Base-by-base conservation (phyloP, 2,797 vertebrate genomes). In the Coregonus suidteri region DNA sequence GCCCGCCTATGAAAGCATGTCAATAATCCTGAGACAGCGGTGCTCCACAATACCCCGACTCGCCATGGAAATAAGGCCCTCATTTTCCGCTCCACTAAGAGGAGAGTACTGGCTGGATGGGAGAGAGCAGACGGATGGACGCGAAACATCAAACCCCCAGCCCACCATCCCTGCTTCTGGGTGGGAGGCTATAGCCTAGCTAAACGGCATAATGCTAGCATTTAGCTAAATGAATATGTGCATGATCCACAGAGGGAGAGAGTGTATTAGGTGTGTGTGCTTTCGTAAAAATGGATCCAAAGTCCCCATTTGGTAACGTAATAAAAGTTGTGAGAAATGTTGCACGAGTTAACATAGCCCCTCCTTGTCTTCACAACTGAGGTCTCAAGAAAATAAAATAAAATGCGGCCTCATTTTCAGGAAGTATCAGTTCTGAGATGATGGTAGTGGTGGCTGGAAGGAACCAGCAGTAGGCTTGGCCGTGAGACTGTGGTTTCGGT, bases 1-100 rank as follows among this genome's bases (percentile, higher is more conserved):
- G 91, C 93, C 91, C 87, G 90, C 90, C 86, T 92, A 91, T 93
- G 92, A 94, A 89, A 90, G 93, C 92, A 94, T 87, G 93, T 95
- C 94, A 94, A 94, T 94, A 94, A 94, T 93, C 93, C 89, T 54
- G 84, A 90, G 91, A 93, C 92, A 79, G 85, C 90, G 89, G 89
- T 83, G 89, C 90, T 87, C 86, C 89, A 92, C 90, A 93, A 91
- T 90, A 86, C 90, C 16, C 68, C 90, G 68, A 87, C 75, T 78
- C 83, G 77, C 84, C 83, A 84, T 79, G 90, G 90, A 91, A 92
- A 88, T 76, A 77, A 71, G 86, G 83, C 88, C 91, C 79, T 86
- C 75, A 82, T 89, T 89, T 87, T 91, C 83, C 83, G 71, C 90
- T 89, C 76, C 74, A 84, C 87, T 74, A 80, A 87, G 86, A 71